Evolutionary conservation across 2,113 vertebrate genomes (phyloP).

Genomic region (Centrocercus urophasianus): DNA sequence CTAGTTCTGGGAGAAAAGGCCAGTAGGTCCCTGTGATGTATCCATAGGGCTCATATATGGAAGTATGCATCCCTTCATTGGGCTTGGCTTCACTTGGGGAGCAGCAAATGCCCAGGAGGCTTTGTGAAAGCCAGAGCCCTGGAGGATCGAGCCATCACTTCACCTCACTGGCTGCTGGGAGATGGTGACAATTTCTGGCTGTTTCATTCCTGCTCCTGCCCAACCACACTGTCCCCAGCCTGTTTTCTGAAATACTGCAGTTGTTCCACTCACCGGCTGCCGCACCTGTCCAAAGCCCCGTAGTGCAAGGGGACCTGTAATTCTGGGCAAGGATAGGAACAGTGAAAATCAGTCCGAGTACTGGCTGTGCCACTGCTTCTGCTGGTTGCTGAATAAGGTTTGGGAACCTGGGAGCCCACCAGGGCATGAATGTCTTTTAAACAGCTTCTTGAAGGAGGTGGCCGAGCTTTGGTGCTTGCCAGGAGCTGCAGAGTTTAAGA

Average conservation of each 20-base stretch:
- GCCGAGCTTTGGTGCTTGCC: neutral
- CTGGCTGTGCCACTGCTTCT: neutral
- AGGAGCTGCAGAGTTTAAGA: neutral
- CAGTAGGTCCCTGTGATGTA: neutral
- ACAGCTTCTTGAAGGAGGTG: neutral
- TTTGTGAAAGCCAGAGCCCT: neutral
- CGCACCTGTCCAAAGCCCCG: neutral
- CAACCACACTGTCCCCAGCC: neutral
- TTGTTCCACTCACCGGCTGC: rapidly evolving
- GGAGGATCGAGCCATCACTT: neutral
- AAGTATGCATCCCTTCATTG: rapidly evolving
- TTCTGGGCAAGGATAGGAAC: neutral
- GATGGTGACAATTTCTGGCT: neutral
- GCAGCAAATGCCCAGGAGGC: neutral
- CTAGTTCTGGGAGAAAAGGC: neutral
- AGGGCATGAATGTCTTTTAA: neutral
- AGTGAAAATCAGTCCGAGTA: rapidly evolving
- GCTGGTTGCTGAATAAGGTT: rapidly evolving
- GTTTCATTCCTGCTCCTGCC: neutral
- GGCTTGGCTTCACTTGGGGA: neutral
- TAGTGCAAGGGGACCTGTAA: neutral
- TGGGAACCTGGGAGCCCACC: neutral
- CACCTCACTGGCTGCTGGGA: neutral
- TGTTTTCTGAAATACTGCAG: neutral
- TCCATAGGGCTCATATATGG: rapidly evolving